Evolutionary conservation across 2,888 invertebrate genomes (phyloP), one percentile per base, ranked within the genome.

Genomic region (Ceramica pisi): DNA sequence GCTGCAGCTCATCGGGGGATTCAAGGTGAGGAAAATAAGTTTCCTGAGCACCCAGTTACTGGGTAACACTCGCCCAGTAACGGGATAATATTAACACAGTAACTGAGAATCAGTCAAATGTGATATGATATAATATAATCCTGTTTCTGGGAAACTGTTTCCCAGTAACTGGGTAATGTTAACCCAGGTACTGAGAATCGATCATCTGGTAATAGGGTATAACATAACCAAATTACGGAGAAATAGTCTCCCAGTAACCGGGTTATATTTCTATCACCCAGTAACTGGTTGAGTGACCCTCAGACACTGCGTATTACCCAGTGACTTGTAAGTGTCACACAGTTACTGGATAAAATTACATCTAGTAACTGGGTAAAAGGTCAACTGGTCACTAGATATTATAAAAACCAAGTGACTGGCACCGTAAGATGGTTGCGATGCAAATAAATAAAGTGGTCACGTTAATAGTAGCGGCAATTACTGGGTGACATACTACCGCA

Each of bases 1-100:
- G 91, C 96, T 99, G 82, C 99, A 99, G 94, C 95, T 99, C 66
- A 96, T 97, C 41, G 96, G 97, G 83, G 97, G 97, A 65, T 97
- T 97, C 90, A 98, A 98, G 97, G 97, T 98, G 85, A 50, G 6
- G 4, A 21, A 50, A 10, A 50, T 21, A 3, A 12, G n/a, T n/a
- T n/a, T n/a, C n/a, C n/a, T n/a, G n/a, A n/a, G n/a, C n/a, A 46
- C 48, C 50, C 21, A 50, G 50, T 50, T 21, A 50, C 50, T 23
- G 50, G 5, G 21, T 6, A 50, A 26, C 2, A 26, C 4, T 31
- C 31, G 5, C 31, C 2, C 31, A 31, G 31, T 31, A 31, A 31
- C 31, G 4, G 31, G 2, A 6, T 31, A 31, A 31, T 31, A 6
- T 31, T 31, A 2, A 31, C 31, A 4, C 31, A 31, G 31, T n/a